Percentiles rank a stretch among this genome's conserved stretches.
These are phyloP conservation scores for Chromobotia macracanthus DNA, from an alignment of 2,797 vertebrate genomes.

Conservation along the genomic window DNA sequence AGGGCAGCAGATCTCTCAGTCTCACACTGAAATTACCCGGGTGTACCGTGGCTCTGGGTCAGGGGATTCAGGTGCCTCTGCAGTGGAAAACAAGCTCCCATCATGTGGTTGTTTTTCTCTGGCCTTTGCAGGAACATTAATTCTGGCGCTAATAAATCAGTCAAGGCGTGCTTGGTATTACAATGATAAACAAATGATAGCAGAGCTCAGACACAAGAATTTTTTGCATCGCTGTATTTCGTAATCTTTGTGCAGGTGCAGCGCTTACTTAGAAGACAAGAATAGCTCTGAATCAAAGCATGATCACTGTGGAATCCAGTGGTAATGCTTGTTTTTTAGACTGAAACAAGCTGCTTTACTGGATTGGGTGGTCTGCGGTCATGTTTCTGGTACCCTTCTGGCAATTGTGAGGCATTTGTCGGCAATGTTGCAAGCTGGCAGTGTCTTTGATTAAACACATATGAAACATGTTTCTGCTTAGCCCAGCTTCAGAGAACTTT, in stretches of 20 bases:
- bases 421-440: conserved; percentile 63
- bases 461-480: conserved; percentile 63
- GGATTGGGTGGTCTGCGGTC: conserved; percentile 77
- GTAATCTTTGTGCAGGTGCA: conserved; percentile 78
- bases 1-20: neutral
- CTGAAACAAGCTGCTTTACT: conserved; percentile 73
- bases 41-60: conserved; percentile 17
- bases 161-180: conserved; percentile 70
- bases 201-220: conserved; percentile 71
- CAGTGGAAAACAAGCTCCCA: conserved; percentile 62
- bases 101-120: conserved; percentile 50
- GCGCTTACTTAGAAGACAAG: conserved; percentile 50
- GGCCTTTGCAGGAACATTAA: conserved; percentile 60
- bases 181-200: conserved; percentile 78
- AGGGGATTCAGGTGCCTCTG: conserved; percentile 77
- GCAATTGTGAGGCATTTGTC: conserved; percentile 72
- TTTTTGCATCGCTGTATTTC: conserved; percentile 70
- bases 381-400: conserved; percentile 74
- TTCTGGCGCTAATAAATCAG: conserved; percentile 73
- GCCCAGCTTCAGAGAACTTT: conserved; percentile 11
- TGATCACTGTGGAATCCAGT: conserved; percentile 71
- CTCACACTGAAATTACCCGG: conserved; percentile 13
- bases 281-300: conserved; percentile 72
- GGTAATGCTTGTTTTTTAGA: conserved; percentile 64
- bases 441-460: conserved; percentile 78